These are phyloP conservation scores for Sinocyclocheilus rhinocerous DNA, from an alignment of 2,113 vertebrate species.

Conservation along the genomic window DNA sequence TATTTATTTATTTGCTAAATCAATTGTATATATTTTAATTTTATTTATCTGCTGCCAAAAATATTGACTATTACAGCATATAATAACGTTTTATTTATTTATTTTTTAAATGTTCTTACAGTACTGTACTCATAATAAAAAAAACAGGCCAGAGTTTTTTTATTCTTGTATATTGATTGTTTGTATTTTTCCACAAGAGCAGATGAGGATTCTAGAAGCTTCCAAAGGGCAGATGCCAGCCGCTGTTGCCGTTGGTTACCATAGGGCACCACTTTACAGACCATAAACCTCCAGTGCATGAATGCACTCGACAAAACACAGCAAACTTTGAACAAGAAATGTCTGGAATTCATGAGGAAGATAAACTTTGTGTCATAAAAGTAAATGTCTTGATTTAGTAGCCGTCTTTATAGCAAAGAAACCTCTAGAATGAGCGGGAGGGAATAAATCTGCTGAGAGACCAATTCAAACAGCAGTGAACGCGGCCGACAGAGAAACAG, in stretches of 20 bases:
- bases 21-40: too few species aligned
- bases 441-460: slow-evolving; percentile 38
- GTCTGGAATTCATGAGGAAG: slow-evolving; percentile 17
- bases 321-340: not conserved
- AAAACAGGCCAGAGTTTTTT: too few species aligned
- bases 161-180: not conserved
- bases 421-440: not conserved
- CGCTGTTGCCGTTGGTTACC: not conserved
- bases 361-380: not conserved
- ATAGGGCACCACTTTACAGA: not conserved
- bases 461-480: slow-evolving; percentile 3
- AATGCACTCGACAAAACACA: not conserved
- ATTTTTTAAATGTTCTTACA: too few species aligned
- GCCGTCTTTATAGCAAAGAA: not conserved
- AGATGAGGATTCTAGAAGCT: not conserved
- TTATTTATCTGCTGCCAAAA: too few species aligned
- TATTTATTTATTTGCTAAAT: too few species aligned
- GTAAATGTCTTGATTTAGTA: slow-evolving; percentile 15
- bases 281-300: slow-evolving; percentile 1
- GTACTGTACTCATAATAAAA: too few species aligned
- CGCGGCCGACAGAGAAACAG: not conserved
- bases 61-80: too few species aligned
- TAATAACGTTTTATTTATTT: too few species aligned
- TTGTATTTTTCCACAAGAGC: not conserved
- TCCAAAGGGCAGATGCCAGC: not conserved